Percentiles rank a stretch among this genome's conserved stretches.
These are phyloP conservation scores for Lutraria lutraria DNA, from an alignment of 2,888 invertebrate species.

Conservation along the genomic window DNA sequence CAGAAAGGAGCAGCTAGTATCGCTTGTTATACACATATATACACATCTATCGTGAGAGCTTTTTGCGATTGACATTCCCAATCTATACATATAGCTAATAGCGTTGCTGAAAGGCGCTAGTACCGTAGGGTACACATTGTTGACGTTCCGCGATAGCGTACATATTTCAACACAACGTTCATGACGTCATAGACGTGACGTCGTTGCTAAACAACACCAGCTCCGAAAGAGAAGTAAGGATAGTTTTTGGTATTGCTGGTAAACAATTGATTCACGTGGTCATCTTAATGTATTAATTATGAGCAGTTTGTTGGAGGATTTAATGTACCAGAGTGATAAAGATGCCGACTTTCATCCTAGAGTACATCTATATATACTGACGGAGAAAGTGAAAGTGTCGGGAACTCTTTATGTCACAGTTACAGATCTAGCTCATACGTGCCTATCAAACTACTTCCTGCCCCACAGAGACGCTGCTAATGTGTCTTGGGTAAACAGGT, in stretches of 20 bases:
- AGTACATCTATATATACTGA: constrained; percentile 51
- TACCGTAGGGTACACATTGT: neutral
- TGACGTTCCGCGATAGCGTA: neutral
- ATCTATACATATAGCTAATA: too few species aligned
- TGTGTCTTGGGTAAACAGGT: constrained; percentile 59
- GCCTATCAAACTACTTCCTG: constrained; percentile 49
- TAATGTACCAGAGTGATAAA: constrained; percentile 41
- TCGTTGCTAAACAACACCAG: neutral
- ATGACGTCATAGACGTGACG: neutral
- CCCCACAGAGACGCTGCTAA: constrained; percentile 51
- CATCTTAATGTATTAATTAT: neutral
- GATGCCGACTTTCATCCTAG: constrained; percentile 39
- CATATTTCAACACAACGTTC: neutral
- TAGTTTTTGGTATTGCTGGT: neutral
- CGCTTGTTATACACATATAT: too few species aligned
- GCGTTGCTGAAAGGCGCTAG: too few species aligned
- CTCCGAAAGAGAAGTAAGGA: neutral
- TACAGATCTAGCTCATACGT: constrained; percentile 53
- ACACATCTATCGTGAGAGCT: too few species aligned
- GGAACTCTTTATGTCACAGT: constrained; percentile 33
- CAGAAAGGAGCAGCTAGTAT: too few species aligned
- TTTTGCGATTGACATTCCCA: too few species aligned
- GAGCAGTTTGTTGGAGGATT: constrained; percentile 2
- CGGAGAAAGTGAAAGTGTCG: constrained; percentile 33
- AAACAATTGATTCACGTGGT: neutral